Conservation (phyloP, 2,888 invertebrate species). For the Sminthurinus aureus region DNA sequence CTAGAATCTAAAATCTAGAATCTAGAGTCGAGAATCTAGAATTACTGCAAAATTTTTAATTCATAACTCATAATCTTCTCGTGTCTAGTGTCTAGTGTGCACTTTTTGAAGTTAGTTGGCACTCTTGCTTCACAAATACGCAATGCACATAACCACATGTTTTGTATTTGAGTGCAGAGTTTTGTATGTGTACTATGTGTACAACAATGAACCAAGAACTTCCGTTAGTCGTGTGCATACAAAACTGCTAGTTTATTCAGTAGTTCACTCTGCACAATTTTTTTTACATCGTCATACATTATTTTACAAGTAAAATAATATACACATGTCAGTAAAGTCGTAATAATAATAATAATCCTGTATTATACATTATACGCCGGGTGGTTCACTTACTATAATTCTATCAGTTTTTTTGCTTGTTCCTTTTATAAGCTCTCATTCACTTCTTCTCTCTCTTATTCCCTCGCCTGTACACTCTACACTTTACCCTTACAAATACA, state of each 20-base stretch:
- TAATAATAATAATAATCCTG: background rate
- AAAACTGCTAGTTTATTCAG: background rate
- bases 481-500: no score
- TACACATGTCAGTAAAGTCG: background rate
- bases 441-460: background rate
- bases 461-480: background rate
- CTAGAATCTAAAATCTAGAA: no score
- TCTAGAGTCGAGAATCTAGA: no score
- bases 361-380: background rate
- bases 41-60: no score
- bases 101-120: no score
- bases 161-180: no score
- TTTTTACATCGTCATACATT: background rate
- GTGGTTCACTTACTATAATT: no score
- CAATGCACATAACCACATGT: no score
- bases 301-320: no score
- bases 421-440: background rate
- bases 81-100: no score
- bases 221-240: background rate
- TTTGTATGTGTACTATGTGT: background rate
- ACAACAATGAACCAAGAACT: background rate
- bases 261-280: constrained; percentile 1
- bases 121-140: no score
- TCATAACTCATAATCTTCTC: no score
- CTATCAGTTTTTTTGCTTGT: background rate